A percentile compares a stretch with the other conserved stretches of the same genome.
These are phyloP conservation scores for Heliconius aoede DNA, from an alignment of 2,888 invertebrate species.

Conservation along the genomic window DNA sequence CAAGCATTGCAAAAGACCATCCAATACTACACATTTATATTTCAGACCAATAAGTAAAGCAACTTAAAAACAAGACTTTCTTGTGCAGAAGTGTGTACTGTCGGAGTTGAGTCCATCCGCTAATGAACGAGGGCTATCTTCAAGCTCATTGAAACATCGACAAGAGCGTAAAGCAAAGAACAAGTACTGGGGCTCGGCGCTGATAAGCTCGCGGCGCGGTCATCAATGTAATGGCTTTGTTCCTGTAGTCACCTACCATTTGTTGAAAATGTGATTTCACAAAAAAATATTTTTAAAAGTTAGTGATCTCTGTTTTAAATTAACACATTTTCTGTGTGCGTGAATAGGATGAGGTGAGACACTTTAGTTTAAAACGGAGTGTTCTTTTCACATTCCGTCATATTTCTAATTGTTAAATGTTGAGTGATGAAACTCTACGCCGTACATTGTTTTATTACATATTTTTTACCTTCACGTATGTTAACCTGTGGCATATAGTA, in stretches of 20 bases:
- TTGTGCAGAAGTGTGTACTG: constrained; percentile 1
- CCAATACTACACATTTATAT: neutral
- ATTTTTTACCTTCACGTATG: too few species aligned
- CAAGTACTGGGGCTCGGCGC: constrained; percentile 35
- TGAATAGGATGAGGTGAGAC: too few species aligned
- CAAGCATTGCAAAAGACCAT: neutral
- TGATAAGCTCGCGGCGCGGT: constrained; percentile 52
- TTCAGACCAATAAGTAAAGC: neutral
- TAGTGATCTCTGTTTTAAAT: neutral
- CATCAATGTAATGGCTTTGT: constrained; percentile 50
- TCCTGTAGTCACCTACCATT: constrained; percentile 28
- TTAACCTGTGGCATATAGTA: neutral
- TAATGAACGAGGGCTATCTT: constrained; percentile 30
- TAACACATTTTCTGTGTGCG: too few species aligned
- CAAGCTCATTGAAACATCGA: constrained; percentile 33
- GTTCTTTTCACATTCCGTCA: too few species aligned
- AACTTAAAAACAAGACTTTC: constrained; percentile 12
- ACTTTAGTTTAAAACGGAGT: too few species aligned
- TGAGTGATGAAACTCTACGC: too few species aligned
- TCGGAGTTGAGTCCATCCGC: constrained; percentile 22
- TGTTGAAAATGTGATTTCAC: neutral
- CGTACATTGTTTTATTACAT: neutral
- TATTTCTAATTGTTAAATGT: neutral
- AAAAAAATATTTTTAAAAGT: neutral
- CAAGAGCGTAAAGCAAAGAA: constrained; percentile 40